phyloP scores from a whole-genome alignment of 2,797 vertebrate genomes.

The Mionectes olivaceus region DNA sequence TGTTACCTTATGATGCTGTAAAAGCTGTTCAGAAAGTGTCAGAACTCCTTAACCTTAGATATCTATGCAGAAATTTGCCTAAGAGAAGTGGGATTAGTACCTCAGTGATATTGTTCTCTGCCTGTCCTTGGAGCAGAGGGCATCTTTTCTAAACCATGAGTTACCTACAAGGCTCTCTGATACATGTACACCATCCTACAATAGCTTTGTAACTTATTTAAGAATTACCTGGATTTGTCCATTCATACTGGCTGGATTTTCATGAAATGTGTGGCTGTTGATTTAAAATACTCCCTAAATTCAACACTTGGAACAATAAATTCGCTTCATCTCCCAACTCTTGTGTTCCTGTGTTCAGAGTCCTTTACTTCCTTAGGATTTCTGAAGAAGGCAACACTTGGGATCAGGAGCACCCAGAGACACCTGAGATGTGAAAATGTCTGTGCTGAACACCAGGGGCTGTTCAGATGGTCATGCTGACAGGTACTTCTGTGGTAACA shows the following conservation, averaged over 20 bases:
- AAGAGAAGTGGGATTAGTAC: slow-evolving; percentile 44
- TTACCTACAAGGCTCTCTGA: not conserved
- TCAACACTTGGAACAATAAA: slow-evolving; percentile 71
- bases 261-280: slow-evolving; percentile 49
- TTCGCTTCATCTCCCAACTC: slow-evolving; percentile 44
- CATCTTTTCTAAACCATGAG: slow-evolving; percentile 29
- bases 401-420: not conserved
- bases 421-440: not conserved
- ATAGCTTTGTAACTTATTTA: slow-evolving; percentile 42
- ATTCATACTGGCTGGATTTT: slow-evolving; percentile 39
- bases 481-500: not conserved
- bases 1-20: slow-evolving; percentile 13
- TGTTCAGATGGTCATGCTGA: not conserved
- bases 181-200: not conserved
- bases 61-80: slow-evolving; percentile 71
- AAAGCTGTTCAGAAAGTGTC: slow-evolving; percentile 44
- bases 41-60: slow-evolving; percentile 34
- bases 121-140: not conserved
- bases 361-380: not conserved
- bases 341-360: not conserved
- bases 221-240: not conserved
- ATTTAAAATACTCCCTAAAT: slow-evolving; percentile 39
- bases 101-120: slow-evolving; percentile 55
- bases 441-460: not conserved
- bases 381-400: not conserved